A percentile compares a stretch with the other conserved stretches of the same genome.
Conservation (phyloP, 2,888 invertebrate genomes). For the Corbicula japonica region DNA sequence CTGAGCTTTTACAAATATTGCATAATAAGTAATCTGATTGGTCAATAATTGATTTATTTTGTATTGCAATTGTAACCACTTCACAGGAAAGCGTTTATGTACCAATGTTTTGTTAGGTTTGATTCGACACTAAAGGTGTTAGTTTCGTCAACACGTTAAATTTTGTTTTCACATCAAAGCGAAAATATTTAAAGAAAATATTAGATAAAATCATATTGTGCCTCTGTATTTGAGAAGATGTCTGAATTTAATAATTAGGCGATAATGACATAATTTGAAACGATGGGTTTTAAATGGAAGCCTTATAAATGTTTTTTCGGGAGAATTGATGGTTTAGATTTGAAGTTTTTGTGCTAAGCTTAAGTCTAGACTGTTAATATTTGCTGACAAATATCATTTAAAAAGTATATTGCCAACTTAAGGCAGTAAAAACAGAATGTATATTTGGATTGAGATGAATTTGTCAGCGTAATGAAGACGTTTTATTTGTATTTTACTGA, state of each 20-base stretch:
- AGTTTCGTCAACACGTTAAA: conserved; percentile 33
- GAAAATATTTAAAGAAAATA: conserved; percentile 25
- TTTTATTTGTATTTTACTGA: conserved; percentile 17
- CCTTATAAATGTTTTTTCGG: not conserved
- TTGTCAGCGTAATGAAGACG: not conserved
- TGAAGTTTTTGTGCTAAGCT: conserved; percentile 22
- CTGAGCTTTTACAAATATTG: conserved; percentile 57
- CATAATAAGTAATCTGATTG: conserved; percentile 43
- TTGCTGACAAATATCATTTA: conserved; percentile 6
- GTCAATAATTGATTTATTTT: conserved; percentile 63
- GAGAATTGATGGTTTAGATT: not conserved
- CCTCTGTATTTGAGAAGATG: not conserved
- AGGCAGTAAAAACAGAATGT: not conserved
- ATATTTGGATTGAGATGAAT: not conserved
- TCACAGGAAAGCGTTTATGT: conserved; percentile 29
- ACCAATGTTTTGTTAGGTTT: conserved; percentile 28
- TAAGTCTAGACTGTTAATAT: conserved; percentile 18
- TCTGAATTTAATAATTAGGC: not conserved
- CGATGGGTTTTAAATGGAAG: not conserved
- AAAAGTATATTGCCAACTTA: conserved; percentile 1
- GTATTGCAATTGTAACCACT: conserved; percentile 22
- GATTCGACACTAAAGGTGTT: conserved; percentile 41
- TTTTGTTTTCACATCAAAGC: conserved; percentile 34
- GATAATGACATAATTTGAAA: conserved; percentile 14
- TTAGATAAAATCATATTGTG: not conserved